A percentile compares a stretch with the other conserved stretches of the same genome.
phyloP scores from a whole-genome alignment of 2,888 invertebrate genomes.

The Carcina quercana region DNA sequence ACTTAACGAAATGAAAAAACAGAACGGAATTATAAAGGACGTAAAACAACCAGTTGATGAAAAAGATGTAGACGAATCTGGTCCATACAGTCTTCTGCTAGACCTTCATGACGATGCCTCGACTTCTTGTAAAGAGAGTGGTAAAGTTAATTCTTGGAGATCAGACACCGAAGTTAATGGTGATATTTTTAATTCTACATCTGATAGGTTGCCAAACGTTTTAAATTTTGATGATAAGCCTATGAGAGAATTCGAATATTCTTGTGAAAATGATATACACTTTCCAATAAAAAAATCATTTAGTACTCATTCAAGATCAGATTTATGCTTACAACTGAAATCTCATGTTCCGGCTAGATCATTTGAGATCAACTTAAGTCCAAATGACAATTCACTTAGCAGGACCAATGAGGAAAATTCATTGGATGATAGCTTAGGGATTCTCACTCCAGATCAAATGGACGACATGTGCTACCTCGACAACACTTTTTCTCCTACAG shows the following conservation, averaged over 20 bases:
- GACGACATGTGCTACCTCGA: slow-evolving; percentile 79
- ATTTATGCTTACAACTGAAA: slow-evolving; percentile 60
- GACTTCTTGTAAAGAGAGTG: slow-evolving; percentile 36
- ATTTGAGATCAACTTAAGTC: slow-evolving; percentile 55
- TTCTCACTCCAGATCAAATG: slow-evolving; percentile 93
- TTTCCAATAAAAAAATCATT: slow-evolving; percentile 47
- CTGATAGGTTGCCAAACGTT: slow-evolving; percentile 57
- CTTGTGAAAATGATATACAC: slow-evolving; percentile 56
- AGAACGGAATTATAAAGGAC: slow-evolving; percentile 57
- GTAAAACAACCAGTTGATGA: slow-evolving; percentile 61
- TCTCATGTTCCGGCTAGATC: slow-evolving; percentile 47
- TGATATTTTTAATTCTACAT: slow-evolving; percentile 28
- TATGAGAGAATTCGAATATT: slow-evolving; percentile 66
- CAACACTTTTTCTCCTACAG: slow-evolving; percentile 78
- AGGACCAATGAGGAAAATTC: slow-evolving; percentile 83
- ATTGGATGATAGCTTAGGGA: slow-evolving; percentile 89
- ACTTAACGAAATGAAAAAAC: slow-evolving; percentile 59
- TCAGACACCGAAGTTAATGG: slow-evolving; percentile 30
- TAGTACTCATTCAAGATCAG: slow-evolving; percentile 60
- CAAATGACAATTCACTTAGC: slow-evolving; percentile 61
- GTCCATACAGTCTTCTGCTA: slow-evolving; percentile 76
- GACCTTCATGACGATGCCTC: slow-evolving; percentile 60
- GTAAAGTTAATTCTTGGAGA: slow-evolving; percentile 35
- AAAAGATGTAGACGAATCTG: slow-evolving; percentile 66
- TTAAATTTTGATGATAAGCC: slow-evolving; percentile 63